Conservation (phyloP, 2,888 invertebrate species). For the Drosophila lutescens region DNA sequence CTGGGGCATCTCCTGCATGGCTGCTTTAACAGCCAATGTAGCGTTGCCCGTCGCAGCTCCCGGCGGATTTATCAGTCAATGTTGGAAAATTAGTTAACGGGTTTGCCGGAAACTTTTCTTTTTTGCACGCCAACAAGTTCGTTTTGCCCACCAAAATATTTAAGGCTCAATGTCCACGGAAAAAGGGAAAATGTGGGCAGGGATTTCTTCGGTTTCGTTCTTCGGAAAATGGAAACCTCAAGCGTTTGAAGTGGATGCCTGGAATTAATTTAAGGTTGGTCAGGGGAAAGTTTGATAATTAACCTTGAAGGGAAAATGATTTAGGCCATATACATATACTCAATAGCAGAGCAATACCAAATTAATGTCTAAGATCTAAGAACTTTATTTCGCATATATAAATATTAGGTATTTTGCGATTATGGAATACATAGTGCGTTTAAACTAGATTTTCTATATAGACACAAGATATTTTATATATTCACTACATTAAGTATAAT, state of each 20-base stretch:
- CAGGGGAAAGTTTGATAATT: slow-evolving; percentile 21
- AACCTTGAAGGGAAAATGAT: slow-evolving; percentile 8
- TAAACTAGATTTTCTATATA: slow-evolving; percentile 33
- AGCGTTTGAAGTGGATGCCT: slow-evolving; percentile 26
- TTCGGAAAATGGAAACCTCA: slow-evolving; percentile 14
- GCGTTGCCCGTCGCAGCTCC: slow-evolving; percentile 23
- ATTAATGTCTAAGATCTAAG: slow-evolving; percentile 24
- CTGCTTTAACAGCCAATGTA: slow-evolving; percentile 66
- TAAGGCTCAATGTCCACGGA: slow-evolving; percentile 13
- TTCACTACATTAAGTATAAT: slow-evolving; percentile 13
- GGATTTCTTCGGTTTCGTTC: slow-evolving; percentile 24
- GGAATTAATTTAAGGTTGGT: slow-evolving; percentile 32
- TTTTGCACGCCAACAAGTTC: slow-evolving; percentile 65
- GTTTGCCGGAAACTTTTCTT: slow-evolving; percentile 45
- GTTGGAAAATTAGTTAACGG: slow-evolving; percentile 72
- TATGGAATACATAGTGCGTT: slow-evolving; percentile 41
- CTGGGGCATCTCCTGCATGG: slow-evolving; percentile 29
- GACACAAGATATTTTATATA: slow-evolving; percentile 21
- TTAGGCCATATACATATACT: not conserved
- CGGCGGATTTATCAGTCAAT: slow-evolving; percentile 64
- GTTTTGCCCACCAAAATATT: slow-evolving; percentile 36
- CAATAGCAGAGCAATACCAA: not conserved
- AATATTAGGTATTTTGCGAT: slow-evolving; percentile 28
- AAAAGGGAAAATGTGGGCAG: slow-evolving; percentile 4
- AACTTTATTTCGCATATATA: slow-evolving; percentile 47